Evolutionary conservation across 1,140 invertebrate species (phyloP).

Genomic region (Parasteatoda tepidariorum): DNA sequence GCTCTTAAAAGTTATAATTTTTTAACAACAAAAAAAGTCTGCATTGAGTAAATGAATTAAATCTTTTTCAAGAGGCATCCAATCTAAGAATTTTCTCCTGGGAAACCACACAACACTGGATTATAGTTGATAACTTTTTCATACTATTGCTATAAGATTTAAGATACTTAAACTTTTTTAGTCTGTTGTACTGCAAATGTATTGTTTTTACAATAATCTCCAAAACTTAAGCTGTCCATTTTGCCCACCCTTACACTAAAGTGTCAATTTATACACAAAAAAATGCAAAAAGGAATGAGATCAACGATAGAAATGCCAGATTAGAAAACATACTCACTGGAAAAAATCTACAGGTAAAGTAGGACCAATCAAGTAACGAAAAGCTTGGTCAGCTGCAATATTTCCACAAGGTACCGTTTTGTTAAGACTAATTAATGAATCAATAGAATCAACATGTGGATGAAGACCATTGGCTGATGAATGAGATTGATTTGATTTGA

Average conservation of each 20-base stretch:
- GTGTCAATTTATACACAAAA: background rate
- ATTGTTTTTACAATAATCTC: background rate
- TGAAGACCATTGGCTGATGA: too few species aligned
- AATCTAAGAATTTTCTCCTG: too few species aligned
- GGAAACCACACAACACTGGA: too few species aligned
- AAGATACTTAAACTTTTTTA: background rate
- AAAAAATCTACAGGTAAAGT: background rate
- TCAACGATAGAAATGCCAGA: background rate
- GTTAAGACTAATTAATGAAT: too few species aligned
- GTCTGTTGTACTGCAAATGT: background rate
- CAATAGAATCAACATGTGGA: too few species aligned
- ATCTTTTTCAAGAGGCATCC: too few species aligned
- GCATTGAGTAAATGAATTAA: too few species aligned
- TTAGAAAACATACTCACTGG: background rate
- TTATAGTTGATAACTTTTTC: too few species aligned
- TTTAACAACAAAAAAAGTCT: too few species aligned
- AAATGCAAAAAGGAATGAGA: background rate
- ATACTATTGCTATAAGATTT: background rate
- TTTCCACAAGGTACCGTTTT: conserved; percentile 6
- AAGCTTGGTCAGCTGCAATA: background rate
- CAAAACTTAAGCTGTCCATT: background rate
- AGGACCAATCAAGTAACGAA: background rate
- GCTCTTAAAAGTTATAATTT: too few species aligned
- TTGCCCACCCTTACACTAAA: background rate
- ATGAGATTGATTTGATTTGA: too few species aligned